These are phyloP conservation scores for Alouatta palliata DNA, from an alignment of 2,113 vertebrate genomes.

Conservation along the genomic window DNA sequence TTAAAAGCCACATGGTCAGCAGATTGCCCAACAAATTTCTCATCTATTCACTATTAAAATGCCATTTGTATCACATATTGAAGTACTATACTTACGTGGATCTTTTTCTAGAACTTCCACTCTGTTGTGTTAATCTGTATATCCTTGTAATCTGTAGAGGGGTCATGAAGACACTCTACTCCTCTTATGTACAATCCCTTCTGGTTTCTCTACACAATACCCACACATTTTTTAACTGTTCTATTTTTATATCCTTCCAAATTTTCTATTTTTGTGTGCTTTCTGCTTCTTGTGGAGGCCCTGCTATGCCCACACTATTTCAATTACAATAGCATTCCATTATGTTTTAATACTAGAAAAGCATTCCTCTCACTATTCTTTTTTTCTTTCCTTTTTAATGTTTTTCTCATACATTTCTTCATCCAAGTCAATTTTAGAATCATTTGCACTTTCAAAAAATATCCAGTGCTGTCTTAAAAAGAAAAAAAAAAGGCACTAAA, in stretches of 20 bases:
- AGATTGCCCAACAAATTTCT: neutral
- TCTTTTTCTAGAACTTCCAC: constrained; percentile 2
- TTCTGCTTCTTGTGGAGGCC: neutral
- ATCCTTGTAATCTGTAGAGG: neutral
- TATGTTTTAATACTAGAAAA: constrained; percentile 18
- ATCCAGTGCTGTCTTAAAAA: constrained; percentile 41
- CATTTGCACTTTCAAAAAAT: constrained; percentile 67
- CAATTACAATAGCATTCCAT: neutral
- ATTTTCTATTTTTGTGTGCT: neutral
- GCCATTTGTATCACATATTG: neutral
- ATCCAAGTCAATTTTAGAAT: constrained; percentile 66
- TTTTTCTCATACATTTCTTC: constrained; percentile 60
- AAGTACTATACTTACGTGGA: neutral
- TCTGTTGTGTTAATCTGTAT: neutral
- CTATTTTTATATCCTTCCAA: neutral
- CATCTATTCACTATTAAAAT: constrained; percentile 29
- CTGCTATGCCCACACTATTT: neutral
- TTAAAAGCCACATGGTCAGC: neutral
- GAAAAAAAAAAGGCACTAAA: constrained; percentile 50
- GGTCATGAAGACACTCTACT: neutral
- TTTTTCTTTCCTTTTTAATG: constrained; percentile 2
- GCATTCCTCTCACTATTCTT: neutral
- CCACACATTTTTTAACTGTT: neutral
- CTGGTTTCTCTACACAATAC: neutral
- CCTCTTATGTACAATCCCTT: neutral